Evolutionary conservation across 2,888 invertebrate genomes (phyloP).

Genomic region (Aelia acuminata): DNA sequence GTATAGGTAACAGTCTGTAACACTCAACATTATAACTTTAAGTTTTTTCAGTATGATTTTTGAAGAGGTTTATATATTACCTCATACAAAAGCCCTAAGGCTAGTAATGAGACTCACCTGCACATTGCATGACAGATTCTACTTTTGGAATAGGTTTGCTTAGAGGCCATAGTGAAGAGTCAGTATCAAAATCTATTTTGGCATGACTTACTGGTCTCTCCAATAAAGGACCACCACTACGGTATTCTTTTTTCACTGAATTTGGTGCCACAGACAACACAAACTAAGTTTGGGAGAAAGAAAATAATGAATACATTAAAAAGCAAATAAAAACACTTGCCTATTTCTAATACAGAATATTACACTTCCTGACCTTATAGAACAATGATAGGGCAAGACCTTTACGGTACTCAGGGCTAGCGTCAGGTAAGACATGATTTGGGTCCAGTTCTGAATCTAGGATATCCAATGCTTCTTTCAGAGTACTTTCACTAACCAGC

Average conservation of each 20-base stretch:
- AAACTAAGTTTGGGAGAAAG: constrained; percentile 17
- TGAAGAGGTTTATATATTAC: too few species aligned
- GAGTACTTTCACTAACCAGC: constrained; percentile 8
- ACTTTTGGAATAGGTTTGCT: constrained; percentile 82
- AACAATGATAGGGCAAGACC: constrained; percentile 62
- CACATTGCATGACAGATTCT: constrained; percentile 76
- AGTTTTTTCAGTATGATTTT: background rate
- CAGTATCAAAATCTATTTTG: constrained; percentile 79
- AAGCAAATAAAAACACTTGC: background rate
- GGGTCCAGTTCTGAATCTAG: constrained; percentile 58
- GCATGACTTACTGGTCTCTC: constrained; percentile 78
- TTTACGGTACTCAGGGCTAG: constrained; percentile 59
- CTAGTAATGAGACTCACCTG: constrained; percentile 69
- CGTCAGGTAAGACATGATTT: constrained; percentile 61
- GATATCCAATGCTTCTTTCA: constrained; percentile 51
- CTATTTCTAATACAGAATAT: background rate
- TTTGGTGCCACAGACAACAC: constrained; percentile 53
- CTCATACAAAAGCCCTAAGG: too few species aligned
- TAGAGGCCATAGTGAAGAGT: constrained; percentile 79
- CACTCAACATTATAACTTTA: background rate
- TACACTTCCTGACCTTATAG: constrained; percentile 58
- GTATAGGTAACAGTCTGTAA: background rate
- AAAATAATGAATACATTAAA: background rate
- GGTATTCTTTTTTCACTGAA: constrained; percentile 70
- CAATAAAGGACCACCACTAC: constrained; percentile 75